Conservation (phyloP, 2,113 vertebrate genomes). For the Oryzias curvinotus region DNA sequence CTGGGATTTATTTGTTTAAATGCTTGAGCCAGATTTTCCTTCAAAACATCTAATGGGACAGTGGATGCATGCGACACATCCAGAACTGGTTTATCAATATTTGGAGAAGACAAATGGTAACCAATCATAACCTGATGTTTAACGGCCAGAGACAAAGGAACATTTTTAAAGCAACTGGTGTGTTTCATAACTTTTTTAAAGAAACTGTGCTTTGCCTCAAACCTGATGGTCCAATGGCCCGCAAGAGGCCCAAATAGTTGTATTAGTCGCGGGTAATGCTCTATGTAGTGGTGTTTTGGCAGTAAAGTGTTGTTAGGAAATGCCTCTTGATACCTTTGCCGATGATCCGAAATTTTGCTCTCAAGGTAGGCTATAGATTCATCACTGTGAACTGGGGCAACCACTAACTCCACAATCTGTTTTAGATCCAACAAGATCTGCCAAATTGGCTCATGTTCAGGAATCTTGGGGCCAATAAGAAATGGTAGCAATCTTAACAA, state of each 20-base stretch:
- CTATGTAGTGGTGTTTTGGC: conserved; percentile 20
- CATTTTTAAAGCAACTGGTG: conserved; percentile 24
- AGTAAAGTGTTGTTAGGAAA: conserved; percentile 19
- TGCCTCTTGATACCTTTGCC: conserved; percentile 2
- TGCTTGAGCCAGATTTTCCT: conserved; percentile 6
- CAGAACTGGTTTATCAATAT: conserved; percentile 16
- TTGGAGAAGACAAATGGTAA: conserved; percentile 12
- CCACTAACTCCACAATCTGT: conserved; percentile 10
- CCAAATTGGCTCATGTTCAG: conserved; percentile 3
- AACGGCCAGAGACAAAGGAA: conserved; percentile 14
- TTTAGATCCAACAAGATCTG: conserved; percentile 11
- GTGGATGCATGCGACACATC: conserved; percentile 13
- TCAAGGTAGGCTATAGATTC: conserved; percentile 13
- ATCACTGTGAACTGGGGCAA: conserved; percentile 1
- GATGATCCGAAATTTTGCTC: conserved; percentile 20
- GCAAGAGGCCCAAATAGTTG: conserved; percentile 2
- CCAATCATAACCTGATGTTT: conserved; percentile 27
- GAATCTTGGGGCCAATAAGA: conserved; percentile 2
- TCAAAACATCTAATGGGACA: conserved; percentile 9
- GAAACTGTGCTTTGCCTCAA: conserved; percentile 12
- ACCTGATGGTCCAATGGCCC: conserved; percentile 13
- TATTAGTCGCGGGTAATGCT: conserved; percentile 7
- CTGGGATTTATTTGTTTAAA: conserved; percentile 1
- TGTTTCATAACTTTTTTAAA: conserved; percentile 13
- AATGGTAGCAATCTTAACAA: conserved; percentile 18